Base-by-base conservation (phyloP, 1,140 invertebrate genomes). In the Brachionus sp. region DNA sequence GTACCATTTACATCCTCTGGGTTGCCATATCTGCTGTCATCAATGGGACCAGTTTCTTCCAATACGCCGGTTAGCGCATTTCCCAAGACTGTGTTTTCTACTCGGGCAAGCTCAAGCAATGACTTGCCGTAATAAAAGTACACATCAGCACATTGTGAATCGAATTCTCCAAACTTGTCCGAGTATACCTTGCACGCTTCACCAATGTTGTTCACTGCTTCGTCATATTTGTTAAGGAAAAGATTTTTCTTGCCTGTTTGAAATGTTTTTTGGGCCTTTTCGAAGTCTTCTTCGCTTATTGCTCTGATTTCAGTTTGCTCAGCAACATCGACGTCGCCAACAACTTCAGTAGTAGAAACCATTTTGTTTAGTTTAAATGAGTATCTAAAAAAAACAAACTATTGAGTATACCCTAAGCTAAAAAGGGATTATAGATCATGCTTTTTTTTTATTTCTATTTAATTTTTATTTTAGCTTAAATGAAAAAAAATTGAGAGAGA, bases 121-220 rank as follows among this genome's bases (percentile, higher is more conserved):
- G 95, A 92, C 86, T 93, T 92, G 0, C 94, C 94, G 87, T 93
- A 93, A 66, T 90, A 90, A 84, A 94, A 92, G 88, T 95, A 95
- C 10, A 93, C 92, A 70, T 95, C 94, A 12, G 92, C 94, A 87
- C 93, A 93, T 86, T 95, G 92, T 84, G 93, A 91, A 0, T 92
- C 92, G 10, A 91, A 90, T 75, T 95, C 93, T 2, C 94, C 94
- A 89, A 93, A 92, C 83, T 92, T 90, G 19, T 37, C 35, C 16
- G 77, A 80, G 39, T 9, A 91, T 88, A 1, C 91, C 91, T 80
- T 80, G 33, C 77, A 80, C 7, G 77, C 77, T 13, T 80, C 77
- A 6, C 77, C 77, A 29, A 80, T 62, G 50, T 80, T 80, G 39
- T 62, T 80, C 1, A 66, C 77, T 3, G 77, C 50, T 44, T 80